Base-by-base conservation (phyloP, 2,113 vertebrate genomes). In the Sardina pilchardus region DNA sequence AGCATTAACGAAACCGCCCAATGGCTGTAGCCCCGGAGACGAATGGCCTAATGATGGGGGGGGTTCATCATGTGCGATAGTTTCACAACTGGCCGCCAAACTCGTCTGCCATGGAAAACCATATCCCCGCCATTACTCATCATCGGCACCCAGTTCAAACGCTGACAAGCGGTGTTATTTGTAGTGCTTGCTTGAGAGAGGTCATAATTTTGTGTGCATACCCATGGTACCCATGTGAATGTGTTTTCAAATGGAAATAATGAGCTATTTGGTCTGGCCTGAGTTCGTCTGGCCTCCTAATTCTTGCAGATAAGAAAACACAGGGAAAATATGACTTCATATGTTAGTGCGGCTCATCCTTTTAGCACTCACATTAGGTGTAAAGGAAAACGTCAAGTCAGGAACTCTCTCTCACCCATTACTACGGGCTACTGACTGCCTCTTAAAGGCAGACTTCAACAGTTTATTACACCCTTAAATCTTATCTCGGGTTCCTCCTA, bases 251-350 rank as follows among this genome's bases (percentile, higher is more conserved):
- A 78, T 78, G 30, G 10, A 78, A 78, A 78, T 78, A 36, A 78
- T 78, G 71, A 36, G 36, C 71, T 78, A 36, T 71, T 71, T 78
- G 30, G 26, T 78, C 30, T 78, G 71, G 71, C 71, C 71, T 36
- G 26, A 3, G 26, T 39, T 12, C 4, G 67, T 1, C 30, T 75
- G 67, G 10, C 67, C 67, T 75, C 7, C 63, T 10, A n/a, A 26
- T 78, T 78, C 12, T 36, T 78, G 30, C 71, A 36, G 71, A 78
- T 78, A 78, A 78, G 71, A 78, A 78, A 78, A 78, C 71, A 78
- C 2, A 78, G 71, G 63, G 26, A 78, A 78, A 78, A 12, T 36
- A 14, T 36, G 30, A 78, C 30, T 34, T 36, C 10, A 78, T 78
- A 14, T 16, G 30, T 4, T 14, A 9, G 10, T 34, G 26, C 14